Evolutionary conservation across 2,888 invertebrate genomes (phyloP).

Genomic region (Synanthedon formicaeformis): DNA sequence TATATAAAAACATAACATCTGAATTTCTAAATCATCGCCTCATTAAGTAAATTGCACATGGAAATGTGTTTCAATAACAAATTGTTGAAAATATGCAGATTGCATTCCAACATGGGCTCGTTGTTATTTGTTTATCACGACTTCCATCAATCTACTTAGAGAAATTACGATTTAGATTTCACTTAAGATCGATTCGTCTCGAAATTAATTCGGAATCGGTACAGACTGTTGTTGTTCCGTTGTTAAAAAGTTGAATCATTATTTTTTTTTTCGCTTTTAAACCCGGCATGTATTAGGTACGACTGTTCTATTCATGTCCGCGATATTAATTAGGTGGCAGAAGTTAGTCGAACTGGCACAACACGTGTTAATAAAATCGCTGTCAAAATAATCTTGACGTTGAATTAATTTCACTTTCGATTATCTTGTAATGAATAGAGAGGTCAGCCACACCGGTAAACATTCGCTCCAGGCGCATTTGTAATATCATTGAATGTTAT

Average conservation of each 20-base stretch:
- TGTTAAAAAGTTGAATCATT: slow-evolving; percentile 11
- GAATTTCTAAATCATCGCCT: too few species aligned
- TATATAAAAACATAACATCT: too few species aligned
- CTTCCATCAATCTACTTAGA: slow-evolving; percentile 13
- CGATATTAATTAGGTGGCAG: slow-evolving; percentile 15
- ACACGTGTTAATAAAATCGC: slow-evolving; percentile 37
- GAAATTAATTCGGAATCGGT: slow-evolving; percentile 6
- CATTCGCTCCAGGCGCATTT: slow-evolving; percentile 52
- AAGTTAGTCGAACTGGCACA: slow-evolving; percentile 14
- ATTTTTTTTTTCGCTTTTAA: slow-evolving; percentile 1
- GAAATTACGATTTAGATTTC: slow-evolving; percentile 12
- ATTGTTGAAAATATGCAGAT: slow-evolving; percentile 2
- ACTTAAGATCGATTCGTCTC: slow-evolving; percentile 13
- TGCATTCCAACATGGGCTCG: background rate
- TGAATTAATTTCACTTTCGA: slow-evolving; percentile 65
- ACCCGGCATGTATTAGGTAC: background rate
- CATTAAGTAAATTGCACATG: too few species aligned
- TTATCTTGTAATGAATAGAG: slow-evolving; percentile 56
- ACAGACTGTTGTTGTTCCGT: slow-evolving; percentile 4
- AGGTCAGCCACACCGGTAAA: slow-evolving; percentile 45
- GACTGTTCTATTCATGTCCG: slow-evolving; percentile 6
- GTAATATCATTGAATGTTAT: slow-evolving; percentile 34
- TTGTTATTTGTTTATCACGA: slow-evolving; percentile 8
- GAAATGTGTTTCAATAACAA: background rate
- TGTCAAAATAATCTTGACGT: slow-evolving; percentile 41